Percentiles rank a stretch among this genome's conserved stretches.
phyloP scores from a whole-genome alignment of 2,113 vertebrate species.

The Halichoerus grypus region DNA sequence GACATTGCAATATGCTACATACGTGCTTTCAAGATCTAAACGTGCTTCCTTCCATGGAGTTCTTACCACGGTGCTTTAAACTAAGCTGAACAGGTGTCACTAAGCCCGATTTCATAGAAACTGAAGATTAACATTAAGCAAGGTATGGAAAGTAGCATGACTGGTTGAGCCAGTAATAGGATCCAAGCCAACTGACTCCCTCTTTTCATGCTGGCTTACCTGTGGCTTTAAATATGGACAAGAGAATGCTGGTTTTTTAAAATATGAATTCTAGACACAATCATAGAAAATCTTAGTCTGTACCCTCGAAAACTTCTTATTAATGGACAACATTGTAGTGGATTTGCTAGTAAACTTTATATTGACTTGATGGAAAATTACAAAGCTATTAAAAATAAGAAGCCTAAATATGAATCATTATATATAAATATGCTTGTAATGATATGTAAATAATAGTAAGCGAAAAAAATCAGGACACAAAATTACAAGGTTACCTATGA shows the following conservation, averaged over 20 bases:
- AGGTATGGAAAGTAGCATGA: not conserved
- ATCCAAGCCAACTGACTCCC: not conserved
- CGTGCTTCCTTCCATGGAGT: accelerated
- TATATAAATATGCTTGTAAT: not conserved
- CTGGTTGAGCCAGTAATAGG: not conserved
- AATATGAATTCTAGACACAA: not conserved
- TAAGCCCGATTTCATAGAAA: not conserved
- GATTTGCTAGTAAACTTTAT: not conserved
- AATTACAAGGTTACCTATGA: not conserved
- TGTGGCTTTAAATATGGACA: not conserved
- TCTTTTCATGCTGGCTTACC: not conserved
- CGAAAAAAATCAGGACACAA: not conserved
- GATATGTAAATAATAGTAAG: not conserved
- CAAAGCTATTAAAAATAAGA: not conserved
- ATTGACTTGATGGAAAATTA: not conserved
- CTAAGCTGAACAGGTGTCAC: not conserved
- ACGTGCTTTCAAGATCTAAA: not conserved
- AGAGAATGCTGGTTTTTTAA: not conserved
- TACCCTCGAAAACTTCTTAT: not conserved
- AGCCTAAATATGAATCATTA: not conserved
- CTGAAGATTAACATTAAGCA: not conserved
- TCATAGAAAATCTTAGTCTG: not conserved
- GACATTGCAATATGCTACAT: accelerated
- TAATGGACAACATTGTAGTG: not conserved
- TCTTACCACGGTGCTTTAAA: not conserved